phyloP scores from a whole-genome alignment of 2,888 invertebrate genomes.

The Nomada ruficornis region DNA sequence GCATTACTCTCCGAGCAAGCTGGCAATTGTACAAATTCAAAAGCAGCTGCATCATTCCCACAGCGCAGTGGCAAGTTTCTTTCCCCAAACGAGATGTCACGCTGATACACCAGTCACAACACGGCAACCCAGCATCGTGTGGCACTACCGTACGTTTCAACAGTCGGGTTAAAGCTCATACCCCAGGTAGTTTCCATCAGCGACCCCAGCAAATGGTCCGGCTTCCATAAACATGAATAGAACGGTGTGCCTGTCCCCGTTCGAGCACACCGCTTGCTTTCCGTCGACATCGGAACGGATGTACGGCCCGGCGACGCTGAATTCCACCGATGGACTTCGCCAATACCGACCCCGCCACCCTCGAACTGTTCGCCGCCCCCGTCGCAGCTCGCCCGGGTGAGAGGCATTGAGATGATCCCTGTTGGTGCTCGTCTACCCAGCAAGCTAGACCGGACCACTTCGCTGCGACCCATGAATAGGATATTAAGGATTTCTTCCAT shows the following conservation, averaged over 20 bases:
- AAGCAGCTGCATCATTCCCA: constrained; percentile 2
- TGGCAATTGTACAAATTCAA: constrained; percentile 24
- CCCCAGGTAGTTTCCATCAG: constrained; percentile 68
- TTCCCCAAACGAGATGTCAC: constrained; percentile 52
- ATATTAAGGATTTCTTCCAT: constrained; percentile 68
- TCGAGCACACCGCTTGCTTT: constrained; percentile 69
- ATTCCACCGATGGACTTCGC: constrained; percentile 70
- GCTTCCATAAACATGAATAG: constrained; percentile 77
- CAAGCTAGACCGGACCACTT: constrained; percentile 9
- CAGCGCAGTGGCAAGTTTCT: constrained; percentile 15
- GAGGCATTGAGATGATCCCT: constrained; percentile 28
- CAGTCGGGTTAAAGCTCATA: constrained; percentile 68
- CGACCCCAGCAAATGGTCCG: constrained; percentile 74
- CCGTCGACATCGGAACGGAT: constrained; percentile 71
- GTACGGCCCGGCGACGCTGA: constrained; percentile 71
- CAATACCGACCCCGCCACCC: constrained; percentile 59
- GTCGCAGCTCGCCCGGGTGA: background rate
- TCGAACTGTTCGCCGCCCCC: constrained; percentile 12
- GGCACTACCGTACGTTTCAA: constrained; percentile 59
- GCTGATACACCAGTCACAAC: constrained; percentile 24
- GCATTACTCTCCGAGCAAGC: background rate
- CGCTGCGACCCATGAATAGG: constrained; percentile 60
- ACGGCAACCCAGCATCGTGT: constrained; percentile 20
- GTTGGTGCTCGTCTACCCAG: constrained; percentile 3
- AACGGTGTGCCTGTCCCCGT: constrained; percentile 63